Evolutionary conservation across 2,113 vertebrate genomes (phyloP).

Genomic region (Oxygymnocypris stewartii): DNA sequence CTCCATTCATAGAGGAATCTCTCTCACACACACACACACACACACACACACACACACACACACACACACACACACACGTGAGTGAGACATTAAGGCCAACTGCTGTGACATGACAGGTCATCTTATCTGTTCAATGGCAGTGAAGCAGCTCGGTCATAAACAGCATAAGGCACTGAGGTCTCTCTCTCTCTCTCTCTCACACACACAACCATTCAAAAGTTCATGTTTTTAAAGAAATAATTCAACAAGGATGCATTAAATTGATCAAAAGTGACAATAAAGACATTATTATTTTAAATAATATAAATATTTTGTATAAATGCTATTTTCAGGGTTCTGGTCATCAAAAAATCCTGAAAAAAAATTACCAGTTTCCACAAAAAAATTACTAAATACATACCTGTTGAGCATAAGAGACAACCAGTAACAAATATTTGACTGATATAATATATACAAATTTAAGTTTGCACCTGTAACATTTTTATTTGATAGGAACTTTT

Average conservation of each 20-base stretch:
- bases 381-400: no score
- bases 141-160: conserved; percentile 23
- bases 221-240: no score
- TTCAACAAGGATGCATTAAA: no score
- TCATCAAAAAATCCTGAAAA: no score
- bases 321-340: no score
- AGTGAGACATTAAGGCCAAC: conserved; percentile 49
- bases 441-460: background rate
- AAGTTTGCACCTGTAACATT: background rate
- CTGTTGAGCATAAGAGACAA: no score
- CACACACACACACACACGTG: background rate
- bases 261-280: no score
- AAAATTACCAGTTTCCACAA: no score
- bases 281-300: no score
- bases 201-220: background rate
- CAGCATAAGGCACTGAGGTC: background rate
- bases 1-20: conserved; percentile 50
- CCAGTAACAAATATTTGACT: background rate
- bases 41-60: background rate
- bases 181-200: background rate
- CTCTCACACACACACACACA: background rate
- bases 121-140: conserved; percentile 57
- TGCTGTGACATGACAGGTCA: conserved; percentile 66
- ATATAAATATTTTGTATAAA: no score
- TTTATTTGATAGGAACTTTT: background rate